These are phyloP conservation scores for Coleophora flavipennella DNA, from an alignment of 2,888 invertebrate genomes.

Conservation along the genomic window DNA sequence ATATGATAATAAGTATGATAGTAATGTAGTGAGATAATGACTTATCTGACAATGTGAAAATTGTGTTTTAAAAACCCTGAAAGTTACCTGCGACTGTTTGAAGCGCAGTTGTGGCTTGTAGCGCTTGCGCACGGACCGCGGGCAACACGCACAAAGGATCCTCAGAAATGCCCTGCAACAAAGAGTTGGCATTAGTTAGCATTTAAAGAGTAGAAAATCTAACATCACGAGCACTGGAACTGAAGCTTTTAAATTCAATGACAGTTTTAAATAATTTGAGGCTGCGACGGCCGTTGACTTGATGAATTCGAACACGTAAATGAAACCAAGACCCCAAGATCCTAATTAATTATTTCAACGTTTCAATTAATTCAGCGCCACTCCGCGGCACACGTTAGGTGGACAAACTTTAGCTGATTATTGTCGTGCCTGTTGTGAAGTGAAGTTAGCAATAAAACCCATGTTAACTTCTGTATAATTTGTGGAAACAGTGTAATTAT, in stretches of 20 bases:
- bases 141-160: constrained; percentile 92
- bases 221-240: constrained; percentile 4
- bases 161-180: constrained; percentile 91
- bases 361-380: constrained; percentile 13
- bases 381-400: background rate
- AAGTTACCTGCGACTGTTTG: constrained; percentile 84
- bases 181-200: constrained; percentile 11
- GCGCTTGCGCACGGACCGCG: constrained; percentile 83
- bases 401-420: background rate
- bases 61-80: background rate
- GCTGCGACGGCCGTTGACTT: constrained; percentile 14
- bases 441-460: too few relatives aligned
- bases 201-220: constrained; percentile 2
- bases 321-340: constrained; percentile 18
- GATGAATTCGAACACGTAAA: constrained; percentile 18
- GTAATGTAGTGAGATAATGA: too few relatives aligned
- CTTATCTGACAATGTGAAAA: too few relatives aligned
- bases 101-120: constrained; percentile 89
- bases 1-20: too few relatives aligned
- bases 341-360: constrained; percentile 11
- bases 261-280: constrained; percentile 14
- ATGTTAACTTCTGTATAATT: too few relatives aligned
- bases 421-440: background rate
- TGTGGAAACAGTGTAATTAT: too few relatives aligned
- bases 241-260: constrained; percentile 5